A percentile compares a stretch with the other conserved stretches of the same genome.
These are phyloP conservation scores for Drosophila phalerata DNA, from an alignment of 2,888 invertebrate genomes.

Conservation along the genomic window DNA sequence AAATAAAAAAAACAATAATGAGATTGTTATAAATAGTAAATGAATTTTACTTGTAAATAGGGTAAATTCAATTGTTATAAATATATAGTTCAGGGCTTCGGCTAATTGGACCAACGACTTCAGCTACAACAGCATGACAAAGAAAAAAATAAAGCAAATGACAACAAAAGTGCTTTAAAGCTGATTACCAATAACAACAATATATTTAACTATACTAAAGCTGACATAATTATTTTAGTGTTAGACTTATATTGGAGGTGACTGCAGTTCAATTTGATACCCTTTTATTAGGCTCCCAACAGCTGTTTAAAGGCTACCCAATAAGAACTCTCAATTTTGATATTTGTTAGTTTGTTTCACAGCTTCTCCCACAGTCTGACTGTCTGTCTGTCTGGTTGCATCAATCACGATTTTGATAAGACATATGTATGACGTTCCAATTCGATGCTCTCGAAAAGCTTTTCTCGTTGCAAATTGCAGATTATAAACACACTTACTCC, in stretches of 20 bases:
- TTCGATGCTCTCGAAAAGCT: slow-evolving; percentile 45
- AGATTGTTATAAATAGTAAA: slow-evolving; percentile 30
- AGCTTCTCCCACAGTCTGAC: not conserved
- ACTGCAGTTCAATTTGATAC: not conserved
- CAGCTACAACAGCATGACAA: slow-evolving; percentile 36
- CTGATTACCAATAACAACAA: slow-evolving; percentile 48
- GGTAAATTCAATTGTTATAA: slow-evolving; percentile 37
- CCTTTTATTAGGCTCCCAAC: not conserved
- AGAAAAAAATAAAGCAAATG: slow-evolving; percentile 31
- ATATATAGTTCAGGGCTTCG: slow-evolving; percentile 63
- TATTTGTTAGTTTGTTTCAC: not conserved
- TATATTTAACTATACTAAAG: slow-evolving; percentile 8
- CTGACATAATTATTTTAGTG: not conserved
- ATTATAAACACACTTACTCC: slow-evolving; percentile 22
- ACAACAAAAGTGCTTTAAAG: slow-evolving; percentile 53
- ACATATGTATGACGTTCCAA: slow-evolving; percentile 40
- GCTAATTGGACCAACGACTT: slow-evolving; percentile 55
- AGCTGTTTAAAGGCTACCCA: slow-evolving; percentile 1
- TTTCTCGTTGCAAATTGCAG: slow-evolving; percentile 32
- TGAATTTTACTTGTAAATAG: slow-evolving; percentile 28
- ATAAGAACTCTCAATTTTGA: not conserved
- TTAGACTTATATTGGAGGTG: slow-evolving; percentile 5
- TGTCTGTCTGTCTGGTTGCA: slow-evolving; percentile 1
- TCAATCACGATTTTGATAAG: slow-evolving; percentile 50
- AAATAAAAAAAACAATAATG: no score